Conservation (phyloP, 2,888 invertebrate genomes). For the Leptinotarsa haldemani region DNA sequence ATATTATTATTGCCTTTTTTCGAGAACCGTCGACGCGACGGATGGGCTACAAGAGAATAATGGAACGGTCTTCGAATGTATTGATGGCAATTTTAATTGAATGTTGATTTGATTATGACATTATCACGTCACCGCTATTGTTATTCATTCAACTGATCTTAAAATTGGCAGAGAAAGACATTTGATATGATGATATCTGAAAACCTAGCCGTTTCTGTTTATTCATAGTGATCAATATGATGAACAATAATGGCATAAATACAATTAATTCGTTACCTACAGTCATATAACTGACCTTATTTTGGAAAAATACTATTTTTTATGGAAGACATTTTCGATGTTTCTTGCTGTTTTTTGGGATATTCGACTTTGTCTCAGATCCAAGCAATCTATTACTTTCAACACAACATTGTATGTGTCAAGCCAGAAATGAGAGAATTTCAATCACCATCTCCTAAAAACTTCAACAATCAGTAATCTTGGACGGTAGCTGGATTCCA, state of each 20-base stretch:
- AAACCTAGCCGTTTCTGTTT: too few species aligned
- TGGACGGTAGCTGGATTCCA: conserved; percentile 27
- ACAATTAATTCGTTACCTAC: too few species aligned
- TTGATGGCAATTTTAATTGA: conserved; percentile 5
- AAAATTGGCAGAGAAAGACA: too few species aligned
- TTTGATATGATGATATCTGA: too few species aligned
- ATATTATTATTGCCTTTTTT: conserved; percentile 22
- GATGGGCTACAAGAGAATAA: neutral
- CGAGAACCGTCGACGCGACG: conserved; percentile 4
- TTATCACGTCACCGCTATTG: neutral
- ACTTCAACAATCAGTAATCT: conserved; percentile 40
- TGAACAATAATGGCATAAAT: too few species aligned
- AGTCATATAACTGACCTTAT: too few species aligned
- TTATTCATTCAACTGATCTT: neutral
- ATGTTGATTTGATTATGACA: neutral
- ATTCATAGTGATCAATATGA: too few species aligned
- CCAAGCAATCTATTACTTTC: conserved; percentile 13
- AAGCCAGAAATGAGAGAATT: conserved; percentile 36
- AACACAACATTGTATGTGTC: conserved; percentile 25
- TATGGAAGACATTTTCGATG: too few species aligned
- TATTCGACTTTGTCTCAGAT: conserved; percentile 2
- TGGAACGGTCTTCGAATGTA: neutral
- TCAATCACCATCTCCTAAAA: conserved; percentile 31
- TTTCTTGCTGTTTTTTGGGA: too few species aligned
- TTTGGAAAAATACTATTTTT: too few species aligned